phyloP scores from a whole-genome alignment of 2,113 vertebrate genomes.

The Rhinolophus sinicus region DNA sequence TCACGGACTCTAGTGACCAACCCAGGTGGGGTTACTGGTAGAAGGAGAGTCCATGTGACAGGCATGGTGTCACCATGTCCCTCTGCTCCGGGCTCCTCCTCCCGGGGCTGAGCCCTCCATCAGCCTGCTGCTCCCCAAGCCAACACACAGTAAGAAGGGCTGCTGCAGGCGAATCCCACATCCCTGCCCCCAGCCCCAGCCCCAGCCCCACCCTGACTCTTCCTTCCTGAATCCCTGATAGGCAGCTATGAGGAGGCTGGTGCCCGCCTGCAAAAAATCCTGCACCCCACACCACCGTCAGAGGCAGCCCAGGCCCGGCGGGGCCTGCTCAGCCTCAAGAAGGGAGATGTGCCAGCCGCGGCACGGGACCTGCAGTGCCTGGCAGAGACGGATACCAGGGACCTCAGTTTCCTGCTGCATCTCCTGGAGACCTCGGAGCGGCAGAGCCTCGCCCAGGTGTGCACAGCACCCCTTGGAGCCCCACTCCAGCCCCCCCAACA shows the following conservation, averaged over 20 bases:
- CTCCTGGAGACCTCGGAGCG: slow-evolving; percentile 86
- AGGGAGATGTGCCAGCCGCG: slow-evolving; percentile 82
- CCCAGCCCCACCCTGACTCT: not conserved
- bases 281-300: slow-evolving; percentile 75
- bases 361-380: slow-evolving; percentile 87
- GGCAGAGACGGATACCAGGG: slow-evolving; percentile 85
- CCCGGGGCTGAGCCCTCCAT: not conserved
- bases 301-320: slow-evolving; percentile 85
- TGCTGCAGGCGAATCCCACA: not conserved
- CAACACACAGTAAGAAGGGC: not conserved
- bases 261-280: slow-evolving; percentile 85
- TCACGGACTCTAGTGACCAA: not conserved
- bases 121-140: not conserved
- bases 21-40: rapidly evolving
- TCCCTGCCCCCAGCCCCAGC: too few species aligned
- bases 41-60: not conserved
- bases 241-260: slow-evolving; percentile 86
- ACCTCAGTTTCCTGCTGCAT: slow-evolving; percentile 87
- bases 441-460: slow-evolving; percentile 90
- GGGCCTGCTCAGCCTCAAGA: slow-evolving; percentile 91
- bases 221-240: slow-evolving; percentile 44
- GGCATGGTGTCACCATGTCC: not conserved
- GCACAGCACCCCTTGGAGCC: rapidly evolving
- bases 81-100: not conserved
- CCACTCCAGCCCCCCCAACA: not conserved